Base-by-base conservation (phyloP, 2,888 invertebrate genomes). In the Noctua pronuba region DNA sequence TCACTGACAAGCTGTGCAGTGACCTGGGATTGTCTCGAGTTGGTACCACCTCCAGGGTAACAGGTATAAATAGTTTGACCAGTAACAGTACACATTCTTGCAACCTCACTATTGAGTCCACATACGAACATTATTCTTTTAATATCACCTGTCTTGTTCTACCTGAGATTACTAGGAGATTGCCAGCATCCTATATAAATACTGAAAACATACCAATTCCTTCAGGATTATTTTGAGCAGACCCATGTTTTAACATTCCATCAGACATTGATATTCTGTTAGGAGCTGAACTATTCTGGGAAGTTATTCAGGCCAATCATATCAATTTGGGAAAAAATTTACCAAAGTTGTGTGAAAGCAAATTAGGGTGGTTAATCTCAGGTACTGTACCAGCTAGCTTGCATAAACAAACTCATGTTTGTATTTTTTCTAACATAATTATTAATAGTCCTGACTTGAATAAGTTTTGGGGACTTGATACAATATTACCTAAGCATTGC, bases 71-170 rank as follows among this genome's bases (percentile, higher is more conserved):
- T 67, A 67, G 46, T 49, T 49, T 24, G 49, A 68, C 35, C 52
- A 68, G 68, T 68, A 68, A 52, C 52, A 68, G 68, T 68, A 52
- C 68, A 68, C 68, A 68, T n/a, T 68, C 52, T 52, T 68, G 68
- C 35, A 68, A 35, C 68, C 68, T 68, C 11, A 68, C 68, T 4
- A 68, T 68, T 4, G 49, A 31, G 35, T 35, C 68, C 1, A 13
- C 24, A 31, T 52, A 68, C 0, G 35, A 68, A 35, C 1, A 68
- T 68, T 68, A 24, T 68, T 49, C 68, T 7, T 46, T 67, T 46
- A 21, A 24, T 28, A 49, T 67, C 0, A 67, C 28, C 3, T 67
- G 67, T 68, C 31, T 68, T 13, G 49, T 68, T 49, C 49, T 49
- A 3, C 49, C 67, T 21, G 66, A 67, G 7, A 41, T 65, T 18